Percentiles rank a stretch among this genome's conserved stretches.
These are phyloP conservation scores for Lethrus apterus DNA, from an alignment of 1,140 invertebrate genomes.

Conservation along the genomic window DNA sequence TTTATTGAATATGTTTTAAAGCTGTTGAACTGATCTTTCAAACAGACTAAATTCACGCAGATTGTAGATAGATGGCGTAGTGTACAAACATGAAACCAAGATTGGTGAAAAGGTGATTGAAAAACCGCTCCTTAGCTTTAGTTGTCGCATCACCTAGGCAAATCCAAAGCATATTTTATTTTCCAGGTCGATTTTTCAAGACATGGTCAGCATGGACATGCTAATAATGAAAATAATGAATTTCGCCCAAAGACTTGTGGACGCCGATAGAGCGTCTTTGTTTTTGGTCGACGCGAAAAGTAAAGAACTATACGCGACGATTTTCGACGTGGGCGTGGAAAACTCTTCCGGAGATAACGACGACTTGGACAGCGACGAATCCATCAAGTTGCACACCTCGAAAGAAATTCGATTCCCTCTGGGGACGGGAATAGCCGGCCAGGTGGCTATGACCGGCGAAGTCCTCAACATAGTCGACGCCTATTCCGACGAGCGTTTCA, in stretches of 20 bases:
- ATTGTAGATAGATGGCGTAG: no score
- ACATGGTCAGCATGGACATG: conserved; percentile 76
- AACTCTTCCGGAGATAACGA: conserved; percentile 20
- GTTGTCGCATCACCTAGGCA: no score
- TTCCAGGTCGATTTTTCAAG: conserved; percentile 63
- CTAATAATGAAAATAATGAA: conserved; percentile 79
- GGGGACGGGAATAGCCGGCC: conserved; percentile 50
- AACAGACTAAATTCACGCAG: no score
- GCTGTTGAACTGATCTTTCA: no score
- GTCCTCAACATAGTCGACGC: conserved; percentile 72
- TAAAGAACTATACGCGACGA: conserved; percentile 70
- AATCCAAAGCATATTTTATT: conserved; percentile 8
- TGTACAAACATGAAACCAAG: no score
- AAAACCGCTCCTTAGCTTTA: no score
- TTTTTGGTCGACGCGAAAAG: conserved; percentile 66
- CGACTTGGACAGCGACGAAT: conserved; percentile 28
- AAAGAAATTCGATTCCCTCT: conserved; percentile 50
- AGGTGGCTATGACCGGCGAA: conserved; percentile 67
- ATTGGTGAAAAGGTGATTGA: no score
- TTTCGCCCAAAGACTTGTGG: conserved; percentile 70
- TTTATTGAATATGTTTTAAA: no score
- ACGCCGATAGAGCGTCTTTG: conserved; percentile 71
- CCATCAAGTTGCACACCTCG: conserved; percentile 29
- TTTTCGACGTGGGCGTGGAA: conserved; percentile 64
- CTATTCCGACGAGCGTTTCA: conserved; percentile 72